Evolutionary conservation across 2,888 invertebrate species (phyloP), one percentile per base, ranked within the genome.

Genomic region (Nemapogon koenigi): DNA sequence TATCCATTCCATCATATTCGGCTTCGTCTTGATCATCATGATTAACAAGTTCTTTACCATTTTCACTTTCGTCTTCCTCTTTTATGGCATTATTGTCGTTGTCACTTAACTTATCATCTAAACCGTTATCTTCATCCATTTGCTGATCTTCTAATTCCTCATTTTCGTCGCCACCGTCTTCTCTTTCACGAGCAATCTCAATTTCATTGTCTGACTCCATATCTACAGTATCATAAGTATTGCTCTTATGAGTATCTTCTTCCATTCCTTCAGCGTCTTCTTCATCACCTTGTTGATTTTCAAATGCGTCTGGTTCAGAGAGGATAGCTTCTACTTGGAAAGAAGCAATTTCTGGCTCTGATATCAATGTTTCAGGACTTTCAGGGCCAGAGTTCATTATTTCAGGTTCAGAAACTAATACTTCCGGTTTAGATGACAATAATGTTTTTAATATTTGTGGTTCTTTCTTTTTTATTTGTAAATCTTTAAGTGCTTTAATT

Each of bases 201-300:
- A 78, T 73, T 55, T 80, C 80, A 50, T 75, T 72, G 25, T 81
- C 80, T 8, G 79, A 75, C 36, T 76, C 76, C 67, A 76, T 75
- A 36, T 78, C 73, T 1, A 76, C 67, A n/a, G 72, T 78, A 41
- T 76, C 76, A 47, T 76, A 78, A 39, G 40, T 10, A 41, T 68
- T 70, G 44, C 50, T 58, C 44, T 68, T 70, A 50, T 65, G 62
- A 41, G 57, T 64, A 11, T 51, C 52, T 16, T 47, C 43, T 36
- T 62, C 62, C 14, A 53, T 57, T 28, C 65, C 66, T 13, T 42
- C 49, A 41, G 61, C 63, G 11, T 62, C 64, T 0, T 64, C 60
- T n/a, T 38, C 51, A 10, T 55, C 53, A 3, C 49, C 48, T 40
- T 59, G 47, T 44, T 59, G 55, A 36, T 57, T 57, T 16, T 67